Base-by-base conservation (phyloP, 1,140 invertebrate species). In the Aphidius ervi region DNA sequence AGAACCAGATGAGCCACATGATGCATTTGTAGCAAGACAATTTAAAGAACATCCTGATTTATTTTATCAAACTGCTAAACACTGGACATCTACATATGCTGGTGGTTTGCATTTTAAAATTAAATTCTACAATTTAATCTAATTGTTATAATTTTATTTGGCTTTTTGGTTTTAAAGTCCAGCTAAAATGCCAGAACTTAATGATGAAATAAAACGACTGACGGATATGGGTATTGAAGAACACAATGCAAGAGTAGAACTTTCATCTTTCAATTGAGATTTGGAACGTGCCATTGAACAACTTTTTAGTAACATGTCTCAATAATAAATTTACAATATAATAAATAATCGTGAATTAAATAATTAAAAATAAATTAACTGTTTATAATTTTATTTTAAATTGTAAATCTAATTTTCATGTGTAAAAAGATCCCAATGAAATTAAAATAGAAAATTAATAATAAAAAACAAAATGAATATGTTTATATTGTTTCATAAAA, bases 11-110 rank as follows among this genome's bases (percentile, higher is more conserved):
- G 95, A 97, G 83, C 95, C 95, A 16, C 94, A 96, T 77, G 93
- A 96, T 80, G 94, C 93, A 31, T 95, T 99, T n/a, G 97, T 99
- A 10, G 97, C 97, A 46, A 91, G 88, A 76, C 97, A 99, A 77
- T 98, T 89, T 76, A 95, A 95, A 83, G 92, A 95, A 68, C 87
- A 94, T 73, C 84, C 84, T 54, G 85, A 89, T 65, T 87, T 97
- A 74, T 99, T 97, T 79, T 81, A 85, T 63, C 82, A 88, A 72
- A 98, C 96, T 55, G 97, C 97, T 46, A 86, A 84, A 71, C 93
- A 96, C 82, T 99, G 98, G 98, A 94, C 96, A 62, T 88, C 90
- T 73, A 85, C 89, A 16, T 99, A 98, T 83, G 98, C 97, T 40
- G 90, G 90, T 68, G 93, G 88, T 86, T 79, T 43, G 42, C 4